Percentiles rank a stretch among this genome's conserved stretches.
These are phyloP conservation scores for Limnothrissa miodon DNA, from an alignment of 2,113 vertebrate species.

Conservation along the genomic window DNA sequence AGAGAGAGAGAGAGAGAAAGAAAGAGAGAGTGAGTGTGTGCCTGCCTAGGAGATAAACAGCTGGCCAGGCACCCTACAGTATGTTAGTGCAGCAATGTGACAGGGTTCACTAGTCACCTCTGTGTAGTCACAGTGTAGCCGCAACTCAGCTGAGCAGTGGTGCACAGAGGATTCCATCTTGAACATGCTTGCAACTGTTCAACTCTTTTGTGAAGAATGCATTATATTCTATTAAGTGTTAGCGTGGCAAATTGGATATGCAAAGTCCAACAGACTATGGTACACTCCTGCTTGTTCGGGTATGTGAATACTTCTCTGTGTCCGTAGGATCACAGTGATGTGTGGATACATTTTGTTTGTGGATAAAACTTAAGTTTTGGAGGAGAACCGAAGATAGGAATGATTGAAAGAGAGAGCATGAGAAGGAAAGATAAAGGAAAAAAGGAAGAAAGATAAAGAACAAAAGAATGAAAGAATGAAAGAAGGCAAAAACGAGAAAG, in stretches of 20 bases:
- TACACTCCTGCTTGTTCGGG: neutral
- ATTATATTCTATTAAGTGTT: neutral
- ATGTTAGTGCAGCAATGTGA: neutral
- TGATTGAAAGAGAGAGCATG: no score
- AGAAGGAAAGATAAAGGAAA: neutral
- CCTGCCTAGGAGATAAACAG: neutral
- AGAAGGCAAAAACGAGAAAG: neutral
- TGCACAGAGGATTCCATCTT: neutral
- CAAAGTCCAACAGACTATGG: neutral
- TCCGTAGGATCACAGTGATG: neutral
- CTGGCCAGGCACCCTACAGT: neutral
- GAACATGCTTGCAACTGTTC: neutral
- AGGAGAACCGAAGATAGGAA: neutral
- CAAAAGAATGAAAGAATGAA: neutral
- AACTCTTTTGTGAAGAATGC: neutral
- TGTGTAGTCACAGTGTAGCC: neutral
- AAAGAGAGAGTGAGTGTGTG: no score
- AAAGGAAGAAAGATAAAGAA: neutral
- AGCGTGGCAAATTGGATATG: neutral
- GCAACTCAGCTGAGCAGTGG: neutral
- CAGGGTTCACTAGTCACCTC: neutral
- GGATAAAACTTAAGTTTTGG: neutral
- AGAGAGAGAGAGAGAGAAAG: no score
- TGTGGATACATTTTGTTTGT: neutral
- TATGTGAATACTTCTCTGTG: neutral